Percentiles rank a stretch among this genome's conserved stretches.
phyloP scores from a whole-genome alignment of 2,888 invertebrate genomes.

The Sphecodes monilicornis region DNA sequence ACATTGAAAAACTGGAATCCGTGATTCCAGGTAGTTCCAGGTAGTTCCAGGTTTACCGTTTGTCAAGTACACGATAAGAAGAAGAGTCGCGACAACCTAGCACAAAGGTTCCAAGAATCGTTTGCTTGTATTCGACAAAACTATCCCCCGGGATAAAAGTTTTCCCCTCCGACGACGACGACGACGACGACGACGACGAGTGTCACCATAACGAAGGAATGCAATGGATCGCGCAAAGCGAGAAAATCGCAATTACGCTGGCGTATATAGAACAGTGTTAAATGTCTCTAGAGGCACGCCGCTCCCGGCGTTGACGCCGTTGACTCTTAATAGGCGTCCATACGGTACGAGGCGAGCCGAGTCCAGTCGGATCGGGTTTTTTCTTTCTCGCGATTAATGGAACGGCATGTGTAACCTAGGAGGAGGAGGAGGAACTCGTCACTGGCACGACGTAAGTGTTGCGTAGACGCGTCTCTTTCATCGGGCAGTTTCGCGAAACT shows the following conservation, averaged over 20 bases:
- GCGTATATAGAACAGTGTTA: not conserved
- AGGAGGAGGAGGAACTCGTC: conserved; percentile 26
- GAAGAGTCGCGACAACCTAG: not conserved
- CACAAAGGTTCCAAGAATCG: not conserved
- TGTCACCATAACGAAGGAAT: not conserved
- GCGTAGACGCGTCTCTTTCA: conserved; percentile 45
- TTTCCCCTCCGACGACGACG: not conserved
- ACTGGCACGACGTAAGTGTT: conserved; percentile 37
- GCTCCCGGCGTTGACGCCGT: not conserved
- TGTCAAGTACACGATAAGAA: not conserved
- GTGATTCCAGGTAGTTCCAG: too few species aligned
- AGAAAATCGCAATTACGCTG: conserved; percentile 6
- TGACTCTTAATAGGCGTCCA: conserved; percentile 7
- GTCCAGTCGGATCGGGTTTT: conserved; percentile 6
- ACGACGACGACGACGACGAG: not conserved
- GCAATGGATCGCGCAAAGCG: not conserved
- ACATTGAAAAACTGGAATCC: not conserved
- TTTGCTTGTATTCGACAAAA: not conserved
- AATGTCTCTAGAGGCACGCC: not conserved
- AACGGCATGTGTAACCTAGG: conserved; percentile 40
- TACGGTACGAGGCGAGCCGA: not conserved
- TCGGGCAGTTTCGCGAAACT: conserved; percentile 54
- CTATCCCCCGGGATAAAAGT: not conserved
- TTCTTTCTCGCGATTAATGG: conserved; percentile 28
- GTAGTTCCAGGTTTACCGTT: not conserved